A percentile compares a stretch with the other conserved stretches of the same genome.
These are phyloP conservation scores for Drosophila prolongata DNA, from an alignment of 2,888 invertebrate species.

Conservation along the genomic window DNA sequence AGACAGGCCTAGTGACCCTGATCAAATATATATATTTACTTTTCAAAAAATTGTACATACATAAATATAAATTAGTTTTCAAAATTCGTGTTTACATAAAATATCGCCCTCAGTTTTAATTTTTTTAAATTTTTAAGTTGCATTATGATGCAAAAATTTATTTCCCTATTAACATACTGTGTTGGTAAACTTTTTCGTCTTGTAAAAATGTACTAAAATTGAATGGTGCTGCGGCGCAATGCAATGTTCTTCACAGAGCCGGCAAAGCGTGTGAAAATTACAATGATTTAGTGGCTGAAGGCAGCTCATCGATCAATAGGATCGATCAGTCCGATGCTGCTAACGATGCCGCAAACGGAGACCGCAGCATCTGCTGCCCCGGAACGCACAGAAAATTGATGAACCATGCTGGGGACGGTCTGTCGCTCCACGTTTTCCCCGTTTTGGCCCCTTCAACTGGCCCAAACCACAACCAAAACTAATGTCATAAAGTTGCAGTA, in stretches of 20 bases:
- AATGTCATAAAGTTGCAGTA: slow-evolving; percentile 64
- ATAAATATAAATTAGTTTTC: too few relatives aligned
- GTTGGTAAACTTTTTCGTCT: neutral
- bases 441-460: neutral
- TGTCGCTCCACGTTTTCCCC: neutral
- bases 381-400: slow-evolving; percentile 62
- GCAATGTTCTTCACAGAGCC: slow-evolving; percentile 12
- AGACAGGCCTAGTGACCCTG: too few relatives aligned
- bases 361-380: slow-evolving; percentile 34
- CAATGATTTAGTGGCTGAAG: slow-evolving; percentile 62
- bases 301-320: slow-evolving; percentile 56
- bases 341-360: slow-evolving; percentile 29
- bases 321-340: slow-evolving; percentile 51
- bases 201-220: neutral
- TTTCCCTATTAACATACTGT: neutral
- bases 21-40: too few relatives aligned
- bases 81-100: too few relatives aligned
- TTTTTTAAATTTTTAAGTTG: too few relatives aligned
- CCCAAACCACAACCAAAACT: slow-evolving; percentile 47
- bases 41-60: too few relatives aligned
- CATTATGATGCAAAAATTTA: too few relatives aligned
- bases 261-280: slow-evolving; percentile 66
- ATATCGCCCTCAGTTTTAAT: too few relatives aligned
- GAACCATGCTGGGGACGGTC: slow-evolving; percentile 46
- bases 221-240: neutral